Conservation (phyloP, 2,113 vertebrate species). For the Lepidothrix coronata region DNA sequence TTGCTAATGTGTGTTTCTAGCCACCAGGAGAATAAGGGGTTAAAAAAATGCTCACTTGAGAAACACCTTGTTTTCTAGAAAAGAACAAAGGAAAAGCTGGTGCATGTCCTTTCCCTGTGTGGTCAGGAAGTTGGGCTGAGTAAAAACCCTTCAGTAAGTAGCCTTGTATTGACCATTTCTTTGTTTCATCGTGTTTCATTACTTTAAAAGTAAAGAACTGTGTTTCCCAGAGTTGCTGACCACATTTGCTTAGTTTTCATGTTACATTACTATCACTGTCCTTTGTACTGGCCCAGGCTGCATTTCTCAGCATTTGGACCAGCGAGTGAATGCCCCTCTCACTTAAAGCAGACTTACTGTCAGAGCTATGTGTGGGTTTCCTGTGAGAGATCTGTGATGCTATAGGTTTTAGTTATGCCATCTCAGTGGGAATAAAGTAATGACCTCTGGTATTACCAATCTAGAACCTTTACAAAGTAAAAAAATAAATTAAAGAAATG, state of each 20-base stretch:
- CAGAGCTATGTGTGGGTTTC: neutral
- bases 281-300: neutral
- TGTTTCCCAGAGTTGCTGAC: neutral
- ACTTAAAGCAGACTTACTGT: neutral
- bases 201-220: neutral
- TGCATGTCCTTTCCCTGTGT: constrained; percentile 94
- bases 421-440: neutral
- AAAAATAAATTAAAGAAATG: neutral
- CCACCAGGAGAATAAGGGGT: neutral
- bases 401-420: neutral
- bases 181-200: neutral
- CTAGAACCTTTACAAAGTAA: neutral
- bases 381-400: neutral
- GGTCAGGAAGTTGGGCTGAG: constrained; percentile 97
- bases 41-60: neutral
- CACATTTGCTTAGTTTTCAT: neutral
- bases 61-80: constrained; percentile 79
- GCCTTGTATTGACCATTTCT: neutral
- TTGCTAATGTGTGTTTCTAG: neutral
- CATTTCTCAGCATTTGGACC: neutral
- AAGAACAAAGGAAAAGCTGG: constrained; percentile 95
- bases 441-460: neutral
- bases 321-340: neutral
- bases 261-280: neutral
- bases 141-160: constrained; percentile 96